Evolutionary conservation across 2,888 invertebrate genomes (phyloP), one percentile per base, ranked within the genome.

Genomic region (Ophion slaviceki): DNA sequence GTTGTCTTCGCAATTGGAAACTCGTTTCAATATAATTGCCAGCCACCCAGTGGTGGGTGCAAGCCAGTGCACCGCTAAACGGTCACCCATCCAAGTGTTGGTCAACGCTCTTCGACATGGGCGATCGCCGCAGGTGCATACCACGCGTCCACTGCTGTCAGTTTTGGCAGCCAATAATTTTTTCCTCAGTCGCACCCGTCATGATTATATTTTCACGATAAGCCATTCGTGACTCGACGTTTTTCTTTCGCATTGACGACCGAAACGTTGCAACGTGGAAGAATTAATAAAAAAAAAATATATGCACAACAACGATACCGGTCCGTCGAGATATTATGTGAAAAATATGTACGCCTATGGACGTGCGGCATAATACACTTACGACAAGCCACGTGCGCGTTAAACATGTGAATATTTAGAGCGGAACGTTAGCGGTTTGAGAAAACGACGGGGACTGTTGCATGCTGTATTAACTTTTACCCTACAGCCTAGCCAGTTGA

Each of bases 391-490:
- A 74, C 77, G 64, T 64, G 80, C 77, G 80, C 74, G 83, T 80
- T 78, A 78, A 83, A 66, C 66, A 78, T 86, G 75, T 75, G 84
- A 84, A 84, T 84, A 86, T 86, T 86, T 71, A 84, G 86, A 86
- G 86, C 86, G 86, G 83, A 86, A 86, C 86, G 86, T 84, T 80
- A 74, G 70, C 86, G 74, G 81, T 84, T 86, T 86, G 68, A 84
- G 83, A 86, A 86, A 86, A 86, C 68, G 86, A 86, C 84, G 78
- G 86, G 86, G 78, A 86, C 67, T 80, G 74, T 28, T 74, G 78
- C 72, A 67, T 61, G 86, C 28, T 17, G 67, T 59, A 72, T 83
- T 77, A 57, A 72, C 62, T 66, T 59, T 47, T 62, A 71, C 61
- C 82, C 67, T 67, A 67, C 28, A 59, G 59, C 68, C 70, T 40